A percentile compares a stretch with the other conserved stretches of the same genome.
Conservation (phyloP, 2,888 invertebrate species). For the Campoletis raptor region DNA sequence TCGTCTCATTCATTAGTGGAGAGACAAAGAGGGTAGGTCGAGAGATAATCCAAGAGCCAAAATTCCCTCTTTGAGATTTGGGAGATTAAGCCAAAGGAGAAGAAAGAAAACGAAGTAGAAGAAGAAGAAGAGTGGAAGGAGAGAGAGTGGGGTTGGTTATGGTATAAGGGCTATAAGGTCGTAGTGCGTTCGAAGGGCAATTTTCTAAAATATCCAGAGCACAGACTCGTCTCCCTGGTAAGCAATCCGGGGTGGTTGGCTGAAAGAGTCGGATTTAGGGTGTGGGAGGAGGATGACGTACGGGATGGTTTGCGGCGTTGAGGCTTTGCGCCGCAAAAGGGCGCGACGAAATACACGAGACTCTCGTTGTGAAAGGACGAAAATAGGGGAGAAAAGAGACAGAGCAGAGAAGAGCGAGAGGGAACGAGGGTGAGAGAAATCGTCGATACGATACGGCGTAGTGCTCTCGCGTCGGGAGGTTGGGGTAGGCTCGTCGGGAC, state of each 20-base stretch:
- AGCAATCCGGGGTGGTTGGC: constrained; percentile 33
- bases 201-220: constrained; percentile 45
- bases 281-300: constrained; percentile 75
- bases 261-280: constrained; percentile 59
- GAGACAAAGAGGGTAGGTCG: not conserved
- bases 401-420: constrained; percentile 45
- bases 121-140: constrained; percentile 8
- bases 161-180: constrained; percentile 3
- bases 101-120: not conserved
- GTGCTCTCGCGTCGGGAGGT: constrained; percentile 79
- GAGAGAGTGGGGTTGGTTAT: not conserved
- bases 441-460: constrained; percentile 83
- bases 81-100: constrained; percentile 26
- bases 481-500: constrained; percentile 83
- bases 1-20: not conserved
- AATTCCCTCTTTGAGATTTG: constrained; percentile 19
- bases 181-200: constrained; percentile 14
- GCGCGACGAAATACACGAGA: constrained; percentile 63
- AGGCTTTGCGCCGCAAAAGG: constrained; percentile 49
- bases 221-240: constrained; percentile 19
- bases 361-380: constrained; percentile 62
- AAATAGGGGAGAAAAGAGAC: constrained; percentile 18
- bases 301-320: constrained; percentile 65
- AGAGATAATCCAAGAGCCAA: constrained; percentile 6
- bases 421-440: constrained; percentile 73